A percentile compares a stretch with the other conserved stretches of the same genome.
phyloP scores from a whole-genome alignment of 2,888 invertebrate genomes.

The Muschampia plurimacula region DNA sequence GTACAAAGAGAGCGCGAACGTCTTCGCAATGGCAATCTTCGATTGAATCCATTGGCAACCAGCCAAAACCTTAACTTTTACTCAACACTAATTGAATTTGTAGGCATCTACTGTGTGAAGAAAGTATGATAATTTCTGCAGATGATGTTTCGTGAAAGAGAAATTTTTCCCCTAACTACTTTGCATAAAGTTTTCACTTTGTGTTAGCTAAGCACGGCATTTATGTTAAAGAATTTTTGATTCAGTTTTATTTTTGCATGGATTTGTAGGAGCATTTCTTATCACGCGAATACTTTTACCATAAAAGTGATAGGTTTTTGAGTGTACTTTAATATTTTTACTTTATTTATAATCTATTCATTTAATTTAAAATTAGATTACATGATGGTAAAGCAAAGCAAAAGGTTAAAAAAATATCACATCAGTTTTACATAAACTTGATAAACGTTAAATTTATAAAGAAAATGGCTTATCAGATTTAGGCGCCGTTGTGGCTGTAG shows the following conservation, averaged over 20 bases:
- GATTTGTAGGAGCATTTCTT: too few relatives aligned
- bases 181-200: slow-evolving; percentile 32
- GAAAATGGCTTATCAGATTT: too few relatives aligned
- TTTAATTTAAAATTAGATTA: too few relatives aligned
- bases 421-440: too few relatives aligned
- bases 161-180: slow-evolving; percentile 6
- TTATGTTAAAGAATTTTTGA: background rate
- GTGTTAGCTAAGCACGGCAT: background rate
- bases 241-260: background rate
- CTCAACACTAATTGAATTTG: slow-evolving; percentile 78
- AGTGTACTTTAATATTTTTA: too few relatives aligned
- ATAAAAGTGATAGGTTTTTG: too few relatives aligned
- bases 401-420: too few relatives aligned
- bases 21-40: slow-evolving; percentile 62
- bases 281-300: too few relatives aligned
- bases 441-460: too few relatives aligned
- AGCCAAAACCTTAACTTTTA: slow-evolving; percentile 75
- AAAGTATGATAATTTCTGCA: slow-evolving; percentile 52
- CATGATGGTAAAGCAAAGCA: too few relatives aligned
- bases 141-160: slow-evolving; percentile 32
- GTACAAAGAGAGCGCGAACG: slow-evolving; percentile 38
- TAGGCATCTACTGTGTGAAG: slow-evolving; percentile 54
- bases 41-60: slow-evolving; percentile 72
- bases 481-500: too few relatives aligned
- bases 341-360: too few relatives aligned